Percentiles rank a stretch among this genome's conserved stretches.
These are phyloP conservation scores for Zhuqinia jingwanae DNA, from an alignment of 2,888 invertebrate genomes.

Conservation along the genomic window DNA sequence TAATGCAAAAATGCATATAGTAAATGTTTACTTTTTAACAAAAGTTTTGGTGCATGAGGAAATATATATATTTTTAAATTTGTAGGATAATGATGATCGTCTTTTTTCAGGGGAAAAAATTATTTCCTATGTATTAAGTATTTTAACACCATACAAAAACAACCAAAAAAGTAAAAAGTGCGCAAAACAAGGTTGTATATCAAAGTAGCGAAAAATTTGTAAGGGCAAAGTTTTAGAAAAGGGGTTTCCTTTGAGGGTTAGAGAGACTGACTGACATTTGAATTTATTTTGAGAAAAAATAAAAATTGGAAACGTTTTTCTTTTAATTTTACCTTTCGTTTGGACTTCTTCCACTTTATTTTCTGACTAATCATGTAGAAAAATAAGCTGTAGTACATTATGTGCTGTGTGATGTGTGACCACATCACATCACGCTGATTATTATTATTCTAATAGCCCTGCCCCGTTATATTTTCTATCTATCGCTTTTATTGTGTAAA, in stretches of 20 bases:
- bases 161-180: too few relatives aligned
- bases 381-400: too few relatives aligned
- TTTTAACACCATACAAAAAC: background rate
- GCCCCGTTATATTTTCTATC: too few relatives aligned
- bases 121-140: background rate
- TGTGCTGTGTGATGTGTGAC: too few relatives aligned
- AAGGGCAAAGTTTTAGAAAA: too few relatives aligned
- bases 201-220: background rate
- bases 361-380: slow-evolving; percentile 29
- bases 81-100: background rate
- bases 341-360: background rate
- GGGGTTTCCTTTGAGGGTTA: too few relatives aligned
- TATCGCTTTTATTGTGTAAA: too few relatives aligned
- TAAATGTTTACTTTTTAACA: background rate
- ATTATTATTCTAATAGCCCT: too few relatives aligned
- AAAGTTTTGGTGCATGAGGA: background rate
- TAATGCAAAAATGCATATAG: too few relatives aligned
- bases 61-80: too few relatives aligned
- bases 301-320: background rate
- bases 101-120: background rate
- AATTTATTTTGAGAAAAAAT: background rate
- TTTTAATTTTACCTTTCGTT: background rate
- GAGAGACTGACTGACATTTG: background rate
- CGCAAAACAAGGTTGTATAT: background rate
- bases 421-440: slow-evolving; percentile 14